Base-by-base conservation (phyloP, 2,888 invertebrate genomes). In the Thereva unica region DNA sequence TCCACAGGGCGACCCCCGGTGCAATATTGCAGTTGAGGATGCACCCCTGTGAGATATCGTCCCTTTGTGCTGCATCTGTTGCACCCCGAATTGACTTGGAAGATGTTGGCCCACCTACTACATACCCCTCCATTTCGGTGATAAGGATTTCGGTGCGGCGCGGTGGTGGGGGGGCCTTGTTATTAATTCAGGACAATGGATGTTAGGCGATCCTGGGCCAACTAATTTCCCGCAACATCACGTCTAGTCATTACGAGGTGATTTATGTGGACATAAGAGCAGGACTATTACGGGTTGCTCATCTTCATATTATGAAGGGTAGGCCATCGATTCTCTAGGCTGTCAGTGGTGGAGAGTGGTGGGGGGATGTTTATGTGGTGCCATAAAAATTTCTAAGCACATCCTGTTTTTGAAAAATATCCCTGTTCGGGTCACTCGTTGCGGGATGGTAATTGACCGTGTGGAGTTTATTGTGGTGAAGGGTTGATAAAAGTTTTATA, bases 191-290 rank as follows among this genome's bases (percentile, higher is more conserved):
- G 23, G 49, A 59, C 59, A 59, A 59, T 47, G 59, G 59, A 59
- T 67, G 23, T 23, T 23, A 23, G 23, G 23, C 23, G 23, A 23
- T 23, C 23, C 56, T 54, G 40, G 64, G 64, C 12, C 45, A 64
- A 64, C 53, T 64, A 67, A 67, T 67, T 67, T 67, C 67, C 64
- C 67, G 64, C 64, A 67, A 67, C 64, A 67, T 67, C 67, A 64
- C 52, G 64, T 64, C 57, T 56, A 57, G 64, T 67, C 67, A 64
- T 67, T 67, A 67, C 47, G 64, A 50, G 38, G 52, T 67, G 67
- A 67, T 67, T 67, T 64, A 67, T 67, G 67, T 56, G 64, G 38
- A 45, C 10, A 47, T 35, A 49, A 12, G 59, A 42, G 59, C 34
- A 10, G 47, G 59, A 23, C 59, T 59, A 59, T 47, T 59, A 59